A percentile compares a stretch with the other conserved stretches of the same genome.
These are phyloP conservation scores for Heliconius himera DNA, from an alignment of 1,140 invertebrate genomes.

Conservation along the genomic window DNA sequence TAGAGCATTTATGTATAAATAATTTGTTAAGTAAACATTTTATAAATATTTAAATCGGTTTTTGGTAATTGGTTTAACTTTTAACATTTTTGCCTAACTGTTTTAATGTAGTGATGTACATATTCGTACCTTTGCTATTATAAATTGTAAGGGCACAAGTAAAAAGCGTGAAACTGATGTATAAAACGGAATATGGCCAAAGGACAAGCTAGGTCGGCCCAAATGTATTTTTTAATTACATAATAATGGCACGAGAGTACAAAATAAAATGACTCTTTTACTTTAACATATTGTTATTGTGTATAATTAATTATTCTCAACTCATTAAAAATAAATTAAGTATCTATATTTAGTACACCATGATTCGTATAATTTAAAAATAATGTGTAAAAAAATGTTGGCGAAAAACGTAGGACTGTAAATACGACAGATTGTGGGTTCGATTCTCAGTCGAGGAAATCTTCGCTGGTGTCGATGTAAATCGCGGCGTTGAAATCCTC, in stretches of 20 bases:
- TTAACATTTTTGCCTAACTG: not conserved
- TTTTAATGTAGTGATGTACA: not conserved
- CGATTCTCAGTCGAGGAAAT: too few species aligned
- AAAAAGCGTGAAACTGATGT: not conserved
- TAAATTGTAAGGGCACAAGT: not conserved
- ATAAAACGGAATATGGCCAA: too few species aligned
- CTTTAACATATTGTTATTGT: not conserved
- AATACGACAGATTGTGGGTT: too few species aligned
- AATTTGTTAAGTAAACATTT: too few species aligned
- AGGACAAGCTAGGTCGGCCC: too few species aligned
- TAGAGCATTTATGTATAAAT: too few species aligned
- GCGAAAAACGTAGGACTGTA: too few species aligned
- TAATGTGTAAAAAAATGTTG: not conserved
- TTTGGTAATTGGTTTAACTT: too few species aligned
- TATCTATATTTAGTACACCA: not conserved
- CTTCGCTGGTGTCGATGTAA: too few species aligned
- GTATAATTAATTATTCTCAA: not conserved
- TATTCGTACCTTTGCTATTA: not conserved
- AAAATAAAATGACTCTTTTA: not conserved
- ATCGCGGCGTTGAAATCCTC: too few species aligned
- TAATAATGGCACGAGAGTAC: not conserved
- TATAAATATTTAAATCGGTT: too few species aligned
- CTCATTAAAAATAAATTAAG: constrained; percentile 3
- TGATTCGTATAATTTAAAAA: not conserved
- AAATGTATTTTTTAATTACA: not conserved